Evolutionary conservation across 1,140 invertebrate species (phyloP), one percentile per base, ranked within the genome.

Genomic region (Drosophila saltans): DNA sequence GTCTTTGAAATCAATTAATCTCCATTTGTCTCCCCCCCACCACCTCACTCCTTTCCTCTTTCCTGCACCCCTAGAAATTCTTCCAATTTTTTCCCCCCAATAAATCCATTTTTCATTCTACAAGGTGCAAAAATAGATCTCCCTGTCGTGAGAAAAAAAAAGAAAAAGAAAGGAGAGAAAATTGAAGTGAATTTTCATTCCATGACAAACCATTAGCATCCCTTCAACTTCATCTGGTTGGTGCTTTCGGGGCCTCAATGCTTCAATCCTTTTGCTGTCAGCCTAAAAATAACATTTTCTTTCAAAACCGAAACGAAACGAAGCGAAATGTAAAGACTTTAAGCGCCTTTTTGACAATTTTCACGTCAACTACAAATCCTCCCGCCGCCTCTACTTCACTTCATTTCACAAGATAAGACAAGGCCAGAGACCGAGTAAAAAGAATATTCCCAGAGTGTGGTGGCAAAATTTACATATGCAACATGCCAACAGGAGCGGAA

Each of bases 331-430:
- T 63, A 73, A 80, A 86, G 69, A 82, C 79, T 88, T 86, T 82
- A 88, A 86, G 83, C 83, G 83, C 80, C 83, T 86, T 88, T 76
- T 86, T 82, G 83, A 86, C 80, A 86, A 88, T 86, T 88, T 88
- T 86, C 82, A 82, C 83, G 83, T 86, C 83, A 88, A 75, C 69
- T 82, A 82, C 76, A 88, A 86, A 82, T 88, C 79, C 75, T 71
- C 75, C 72, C 57, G 45, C 21, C 26, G 45, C 45, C 45, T 11
- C 45, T 52, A 52, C 26, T 65, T 56, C 64, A 69, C 67, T 52
- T 52, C 45, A 75, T 75, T 75, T 68, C 68, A 78, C 64, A 52
- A 60, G 33, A 52, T 68, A 69, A 75, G 69, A 69, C 78, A 70
- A 72, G 64, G 64, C 75, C 65, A 62, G 58, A 62, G 58, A 66